These are phyloP conservation scores for Aurelia aurita complex sp. Pacific DNA, from an alignment of 30 jellyfish, hydroid and myxozoan genomes.

Conservation along the genomic window DNA sequence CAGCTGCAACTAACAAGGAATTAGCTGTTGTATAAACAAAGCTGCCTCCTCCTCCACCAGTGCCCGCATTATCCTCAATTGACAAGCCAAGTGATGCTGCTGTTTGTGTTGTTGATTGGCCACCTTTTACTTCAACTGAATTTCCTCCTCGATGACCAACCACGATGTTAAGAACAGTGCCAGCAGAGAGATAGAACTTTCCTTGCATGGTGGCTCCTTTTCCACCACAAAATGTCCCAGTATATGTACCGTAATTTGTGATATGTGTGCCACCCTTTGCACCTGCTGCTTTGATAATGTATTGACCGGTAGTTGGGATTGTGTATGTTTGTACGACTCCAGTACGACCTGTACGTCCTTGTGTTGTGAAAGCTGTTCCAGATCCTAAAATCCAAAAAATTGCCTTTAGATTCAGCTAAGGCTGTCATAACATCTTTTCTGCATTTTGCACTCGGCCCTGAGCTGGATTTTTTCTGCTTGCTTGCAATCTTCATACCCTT, in stretches of 20 bases:
- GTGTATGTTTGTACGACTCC: constrained; percentile 33
- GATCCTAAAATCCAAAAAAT: no score
- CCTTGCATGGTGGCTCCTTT: constrained; percentile 52
- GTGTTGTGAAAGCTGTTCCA: not conserved
- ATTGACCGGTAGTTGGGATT: constrained; percentile 5
- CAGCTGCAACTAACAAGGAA: constrained; percentile 39
- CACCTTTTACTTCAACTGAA: constrained; percentile 58
- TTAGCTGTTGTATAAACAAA: constrained; percentile 42
- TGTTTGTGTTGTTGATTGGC: constrained; percentile 52
- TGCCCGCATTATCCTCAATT: constrained; percentile 63
- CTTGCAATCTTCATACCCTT: no score
- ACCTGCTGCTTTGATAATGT: constrained; percentile 50
- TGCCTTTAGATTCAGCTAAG: no score
- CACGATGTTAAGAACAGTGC: constrained; percentile 41
- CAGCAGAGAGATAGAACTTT: constrained; percentile 23
- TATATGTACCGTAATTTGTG: constrained; percentile 39
- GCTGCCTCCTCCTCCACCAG: constrained; percentile 68
- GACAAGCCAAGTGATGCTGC: constrained; percentile 58
- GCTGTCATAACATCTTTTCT: no score
- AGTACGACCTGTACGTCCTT: constrained; percentile 13
- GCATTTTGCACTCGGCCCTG: no score
- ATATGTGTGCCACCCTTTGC: constrained; percentile 59
- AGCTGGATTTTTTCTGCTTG: no score
- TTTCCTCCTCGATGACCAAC: constrained; percentile 68
- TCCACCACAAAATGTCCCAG: constrained; percentile 68